phyloP scores from a whole-genome alignment of 2,888 invertebrate species.

The Hymenopus coronatus region DNA sequence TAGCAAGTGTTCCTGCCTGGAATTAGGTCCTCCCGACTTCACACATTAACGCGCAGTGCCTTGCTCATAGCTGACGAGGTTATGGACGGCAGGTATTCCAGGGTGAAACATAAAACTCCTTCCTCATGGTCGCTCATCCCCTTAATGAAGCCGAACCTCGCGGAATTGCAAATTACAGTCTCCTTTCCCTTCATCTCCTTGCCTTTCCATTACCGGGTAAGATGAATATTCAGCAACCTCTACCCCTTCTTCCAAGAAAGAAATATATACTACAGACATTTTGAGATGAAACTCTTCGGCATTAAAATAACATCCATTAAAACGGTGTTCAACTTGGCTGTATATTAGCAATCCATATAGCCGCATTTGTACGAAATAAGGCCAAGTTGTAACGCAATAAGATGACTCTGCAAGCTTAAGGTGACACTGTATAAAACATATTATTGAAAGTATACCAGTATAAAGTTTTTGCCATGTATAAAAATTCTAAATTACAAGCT shows the following conservation, averaged over 20 bases:
- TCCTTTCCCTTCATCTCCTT: not conserved
- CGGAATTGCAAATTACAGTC: not conserved
- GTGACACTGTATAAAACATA: too few species aligned
- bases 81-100: not conserved
- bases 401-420: too few species aligned
- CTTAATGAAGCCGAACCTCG: not conserved
- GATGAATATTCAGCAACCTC: not conserved
- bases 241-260: not conserved
- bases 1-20: too few species aligned
- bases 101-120: not conserved
- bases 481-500: too few species aligned
- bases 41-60: too few species aligned
- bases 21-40: too few species aligned
- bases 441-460: too few species aligned
- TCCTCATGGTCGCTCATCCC: not conserved
- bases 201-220: not conserved
- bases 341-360: too few species aligned
- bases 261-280: not conserved
- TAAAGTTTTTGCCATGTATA: too few species aligned
- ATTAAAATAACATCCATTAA: not conserved
- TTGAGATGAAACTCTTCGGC: not conserved
- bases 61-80: not conserved
- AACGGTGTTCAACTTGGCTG: not conserved
- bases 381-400: too few species aligned
- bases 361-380: too few species aligned